Percentiles rank a stretch among this genome's conserved stretches.
phyloP scores from a whole-genome alignment of 2,797 vertebrate species.

The Carapus acus region DNA sequence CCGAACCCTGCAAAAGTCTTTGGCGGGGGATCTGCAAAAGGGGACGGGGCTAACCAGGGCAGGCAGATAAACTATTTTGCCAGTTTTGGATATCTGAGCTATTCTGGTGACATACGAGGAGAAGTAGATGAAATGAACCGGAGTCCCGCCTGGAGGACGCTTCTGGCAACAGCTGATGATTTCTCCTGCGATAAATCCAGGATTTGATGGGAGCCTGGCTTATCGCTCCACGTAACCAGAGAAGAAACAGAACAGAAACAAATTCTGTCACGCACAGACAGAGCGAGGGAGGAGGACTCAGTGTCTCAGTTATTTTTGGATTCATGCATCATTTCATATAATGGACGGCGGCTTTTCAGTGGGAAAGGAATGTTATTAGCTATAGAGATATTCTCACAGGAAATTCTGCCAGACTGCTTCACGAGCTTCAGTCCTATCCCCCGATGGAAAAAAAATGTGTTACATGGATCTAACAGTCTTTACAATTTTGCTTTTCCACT shows the following conservation, averaged over 20 bases:
- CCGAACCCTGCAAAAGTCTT: slow-evolving; percentile 43
- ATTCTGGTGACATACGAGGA: slow-evolving; percentile 37
- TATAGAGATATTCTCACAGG: slow-evolving; percentile 41
- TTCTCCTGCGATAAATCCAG: slow-evolving; percentile 38
- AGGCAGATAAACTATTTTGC: slow-evolving; percentile 38
- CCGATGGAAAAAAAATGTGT: no score
- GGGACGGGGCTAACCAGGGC: slow-evolving; percentile 35
- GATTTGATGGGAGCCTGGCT: slow-evolving; percentile 24
- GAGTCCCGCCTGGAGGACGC: slow-evolving; percentile 24
- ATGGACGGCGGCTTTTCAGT: slow-evolving; percentile 27
- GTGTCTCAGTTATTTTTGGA: slow-evolving; percentile 24
- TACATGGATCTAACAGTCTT: no score
- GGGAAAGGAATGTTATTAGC: slow-evolving; percentile 29
- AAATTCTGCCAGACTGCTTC: slow-evolving; percentile 35
- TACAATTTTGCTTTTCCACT: no score
- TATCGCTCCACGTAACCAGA: slow-evolving; percentile 26
- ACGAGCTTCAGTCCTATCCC: no score
- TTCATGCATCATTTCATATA: slow-evolving; percentile 28
- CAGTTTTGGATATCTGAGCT: slow-evolving; percentile 31
- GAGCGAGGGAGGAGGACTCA: slow-evolving; percentile 32
- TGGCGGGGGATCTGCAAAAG: slow-evolving; percentile 35
- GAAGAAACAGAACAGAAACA: slow-evolving; percentile 25
- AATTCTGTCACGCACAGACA: slow-evolving; percentile 34
- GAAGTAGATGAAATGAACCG: slow-evolving; percentile 27
- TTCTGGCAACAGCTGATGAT: slow-evolving; percentile 24